These are phyloP conservation scores for Himalopsyche anomala DNA, from an alignment of 2,888 invertebrate species.

Conservation along the genomic window DNA sequence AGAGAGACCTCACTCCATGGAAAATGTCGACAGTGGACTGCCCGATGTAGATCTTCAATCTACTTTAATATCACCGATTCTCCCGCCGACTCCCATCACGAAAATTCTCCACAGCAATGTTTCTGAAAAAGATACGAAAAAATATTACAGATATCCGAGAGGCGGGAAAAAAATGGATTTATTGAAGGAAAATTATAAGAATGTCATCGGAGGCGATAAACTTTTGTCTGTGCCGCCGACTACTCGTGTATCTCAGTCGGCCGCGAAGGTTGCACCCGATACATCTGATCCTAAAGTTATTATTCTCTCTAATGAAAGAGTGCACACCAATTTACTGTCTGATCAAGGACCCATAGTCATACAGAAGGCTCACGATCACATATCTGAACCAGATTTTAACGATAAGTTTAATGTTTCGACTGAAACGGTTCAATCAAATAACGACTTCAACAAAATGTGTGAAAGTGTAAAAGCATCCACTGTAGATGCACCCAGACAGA, in stretches of 20 bases:
- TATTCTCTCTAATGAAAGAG: conserved; percentile 63
- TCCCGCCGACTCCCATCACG: background rate
- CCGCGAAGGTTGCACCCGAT: conserved; percentile 1
- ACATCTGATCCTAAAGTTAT: conserved; percentile 56
- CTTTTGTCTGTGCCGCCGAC: conserved; percentile 16
- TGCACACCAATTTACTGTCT: conserved; percentile 53
- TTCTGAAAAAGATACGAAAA: conserved; percentile 15
- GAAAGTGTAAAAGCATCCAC: background rate
- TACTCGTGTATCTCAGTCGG: conserved; percentile 21
- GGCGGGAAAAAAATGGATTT: conserved; percentile 65
- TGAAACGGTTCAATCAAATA: background rate
- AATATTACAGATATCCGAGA: conserved; percentile 55
- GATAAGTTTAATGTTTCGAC: background rate
- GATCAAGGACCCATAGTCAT: conserved; percentile 47
- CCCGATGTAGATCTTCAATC: background rate
- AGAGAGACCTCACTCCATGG: background rate
- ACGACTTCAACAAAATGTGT: background rate
- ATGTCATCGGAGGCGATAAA: conserved; percentile 37
- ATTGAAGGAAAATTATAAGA: conserved; percentile 60
- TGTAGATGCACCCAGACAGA: background rate
- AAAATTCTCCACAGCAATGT: background rate
- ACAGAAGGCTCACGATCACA: conserved; percentile 39
- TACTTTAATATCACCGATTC: background rate
- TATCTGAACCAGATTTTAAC: background rate
- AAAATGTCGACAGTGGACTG: background rate